These are phyloP conservation scores for Eulacestoma nigropectus DNA, from an alignment of 2,113 vertebrate species.

Conservation along the genomic window DNA sequence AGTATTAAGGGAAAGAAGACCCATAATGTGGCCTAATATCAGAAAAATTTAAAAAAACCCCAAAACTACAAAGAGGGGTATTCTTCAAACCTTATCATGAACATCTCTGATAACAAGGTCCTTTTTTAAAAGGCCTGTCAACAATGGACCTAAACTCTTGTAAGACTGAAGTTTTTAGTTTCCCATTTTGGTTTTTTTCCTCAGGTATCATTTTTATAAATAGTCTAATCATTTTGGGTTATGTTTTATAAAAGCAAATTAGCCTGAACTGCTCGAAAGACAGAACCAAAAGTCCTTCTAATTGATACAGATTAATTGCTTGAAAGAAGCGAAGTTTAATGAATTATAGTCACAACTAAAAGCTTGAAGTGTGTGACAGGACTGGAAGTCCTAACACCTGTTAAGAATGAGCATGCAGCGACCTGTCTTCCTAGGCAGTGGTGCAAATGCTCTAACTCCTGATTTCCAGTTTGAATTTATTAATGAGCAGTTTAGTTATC, in stretches of 20 bases:
- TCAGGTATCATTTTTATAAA: not conserved
- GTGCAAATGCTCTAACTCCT: not conserved
- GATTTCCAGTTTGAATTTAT: not conserved
- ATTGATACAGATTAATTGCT: not conserved
- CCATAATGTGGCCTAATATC: not conserved
- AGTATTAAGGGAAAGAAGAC: not conserved
- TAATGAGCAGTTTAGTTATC: not conserved
- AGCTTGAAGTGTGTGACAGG: not conserved
- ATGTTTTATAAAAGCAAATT: not conserved
- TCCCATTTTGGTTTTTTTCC: not conserved
- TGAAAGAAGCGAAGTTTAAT: not conserved
- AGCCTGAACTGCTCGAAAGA: not conserved
- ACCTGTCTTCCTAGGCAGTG: not conserved
- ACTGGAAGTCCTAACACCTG: not conserved
- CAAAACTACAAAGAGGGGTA: not conserved
- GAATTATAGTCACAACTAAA: not conserved
- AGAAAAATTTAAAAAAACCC: not conserved
- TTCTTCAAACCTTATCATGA: not conserved
- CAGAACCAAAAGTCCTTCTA: not conserved
- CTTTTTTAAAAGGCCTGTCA: not conserved
- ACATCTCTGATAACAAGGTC: not conserved
- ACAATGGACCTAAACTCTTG: not conserved
- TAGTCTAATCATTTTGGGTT: not conserved
- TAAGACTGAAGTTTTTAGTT: not conserved
- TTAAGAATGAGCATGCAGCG: not conserved